Evolutionary conservation across 2,888 invertebrate species (phyloP).

Genomic region (Machimus rusticus): DNA sequence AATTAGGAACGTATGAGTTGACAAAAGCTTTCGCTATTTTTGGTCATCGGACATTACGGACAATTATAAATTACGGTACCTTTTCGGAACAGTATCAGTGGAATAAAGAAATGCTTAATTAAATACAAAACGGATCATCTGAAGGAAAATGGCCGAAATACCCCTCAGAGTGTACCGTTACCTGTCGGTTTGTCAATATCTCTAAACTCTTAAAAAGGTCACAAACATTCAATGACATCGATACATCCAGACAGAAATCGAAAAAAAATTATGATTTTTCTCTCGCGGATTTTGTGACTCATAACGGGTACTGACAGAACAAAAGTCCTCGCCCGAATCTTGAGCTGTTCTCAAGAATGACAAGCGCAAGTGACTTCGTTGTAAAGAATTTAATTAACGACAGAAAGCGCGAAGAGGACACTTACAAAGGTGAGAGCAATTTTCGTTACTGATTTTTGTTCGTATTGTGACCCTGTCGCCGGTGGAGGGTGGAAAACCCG

Average conservation of each 20-base stretch:
- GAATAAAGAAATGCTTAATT: constrained; percentile 15
- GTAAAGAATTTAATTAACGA: not conserved
- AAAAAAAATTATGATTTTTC: not conserved
- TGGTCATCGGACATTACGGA: not conserved
- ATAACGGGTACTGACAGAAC: constrained; percentile 24
- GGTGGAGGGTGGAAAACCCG: not conserved
- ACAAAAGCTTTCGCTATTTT: not conserved
- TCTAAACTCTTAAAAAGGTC: constrained; percentile 15
- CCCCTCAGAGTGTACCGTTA: not conserved
- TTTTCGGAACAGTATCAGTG: not conserved
- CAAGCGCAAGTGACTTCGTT: not conserved
- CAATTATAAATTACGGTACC: not conserved
- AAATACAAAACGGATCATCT: not conserved
- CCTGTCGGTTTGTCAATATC: not conserved
- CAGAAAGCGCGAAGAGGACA: not conserved
- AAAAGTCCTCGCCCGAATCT: not conserved
- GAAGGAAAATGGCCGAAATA: not conserved
- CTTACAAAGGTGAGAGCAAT: not conserved
- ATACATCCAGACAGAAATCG: constrained; percentile 3
- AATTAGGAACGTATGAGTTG: not conserved
- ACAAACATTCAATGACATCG: constrained; percentile 26
- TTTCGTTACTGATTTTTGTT: not conserved
- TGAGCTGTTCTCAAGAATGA: constrained; percentile 12
- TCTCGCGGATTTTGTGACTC: not conserved
- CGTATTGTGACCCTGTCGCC: not conserved